Evolutionary conservation across 2,888 invertebrate genomes (phyloP), one percentile per base, ranked within the genome.

Genomic region (Gastracanthus pulcherrimus): DNA sequence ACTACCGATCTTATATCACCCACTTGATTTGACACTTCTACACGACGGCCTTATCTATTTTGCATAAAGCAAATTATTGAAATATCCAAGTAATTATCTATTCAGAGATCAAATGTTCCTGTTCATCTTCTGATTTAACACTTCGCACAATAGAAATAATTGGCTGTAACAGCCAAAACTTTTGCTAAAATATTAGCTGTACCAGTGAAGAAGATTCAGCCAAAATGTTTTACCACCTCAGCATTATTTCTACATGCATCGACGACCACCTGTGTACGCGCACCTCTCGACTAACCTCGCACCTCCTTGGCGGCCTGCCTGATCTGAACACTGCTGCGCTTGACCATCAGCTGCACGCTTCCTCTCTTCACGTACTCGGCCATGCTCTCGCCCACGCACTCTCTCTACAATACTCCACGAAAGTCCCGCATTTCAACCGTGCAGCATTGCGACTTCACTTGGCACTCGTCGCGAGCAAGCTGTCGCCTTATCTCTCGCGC

Each of bases 301-400:
- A 93, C 93, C 83, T 93, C 93, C 90, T 93, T 93, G 5, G 93
- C 93, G 60, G 93, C 93, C 77, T 91, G 91, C 84, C 93, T 93
- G 76, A 93, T 89, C 87, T 93, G 93, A 82, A 93, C 92, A 87
- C 93, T 93, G 78, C 93, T 92, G 70, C 93, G 89, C 88, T 93
- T 93, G 38, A 93, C 90, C 66, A 55, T 55, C 55, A 90, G 85
- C 75, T 89, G 89, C 82, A 87, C 89, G 81, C 90, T 90, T 84
- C 89, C 89, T 87, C 88, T 89, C 86, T 89, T 89, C 81, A 90
- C 89, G 84, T 90, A 88, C 86, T 89, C 90, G 85, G 89, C 88
- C 90, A 90, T 91, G 87, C 45, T 19, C 67, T 6, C 36, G 29
- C 58, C 19, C 55, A 34, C 41, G 48, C n/a, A n/a, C n/a, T n/a